These are phyloP conservation scores for Megaustenia siamemsis DNA, from an alignment of 2,888 invertebrate genomes.

Conservation along the genomic window DNA sequence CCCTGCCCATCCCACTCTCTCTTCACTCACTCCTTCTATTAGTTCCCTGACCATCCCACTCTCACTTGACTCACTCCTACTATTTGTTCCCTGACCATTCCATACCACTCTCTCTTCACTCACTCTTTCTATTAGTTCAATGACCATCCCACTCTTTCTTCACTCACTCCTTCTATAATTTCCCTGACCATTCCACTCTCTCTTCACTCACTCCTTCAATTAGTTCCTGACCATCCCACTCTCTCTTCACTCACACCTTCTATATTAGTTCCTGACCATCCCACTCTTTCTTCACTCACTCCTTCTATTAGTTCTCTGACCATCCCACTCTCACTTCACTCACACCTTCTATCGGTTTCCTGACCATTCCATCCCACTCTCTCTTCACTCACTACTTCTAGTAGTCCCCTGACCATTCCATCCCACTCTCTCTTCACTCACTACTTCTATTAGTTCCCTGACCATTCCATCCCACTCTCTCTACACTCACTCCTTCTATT, in stretches of 20 bases:
- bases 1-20: constrained; percentile 82
- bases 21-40: too few relatives aligned
- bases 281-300: too few relatives aligned
- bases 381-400: constrained; percentile 69
- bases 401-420: constrained; percentile 82
- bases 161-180: neutral
- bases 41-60: too few relatives aligned
- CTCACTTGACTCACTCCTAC: too few relatives aligned
- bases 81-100: too few relatives aligned
- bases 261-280: too few relatives aligned
- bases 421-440: constrained; percentile 80
- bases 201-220: too few relatives aligned
- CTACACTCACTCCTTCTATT: constrained; percentile 80
- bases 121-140: neutral
- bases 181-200: neutral
- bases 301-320: too few relatives aligned
- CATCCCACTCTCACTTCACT: constrained; percentile 25
- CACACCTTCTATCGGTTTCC: constrained; percentile 55
- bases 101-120: neutral
- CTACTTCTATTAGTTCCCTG: constrained; percentile 80
- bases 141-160: too few relatives aligned
- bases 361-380: neutral
- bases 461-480: constrained; percentile 82
- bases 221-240: neutral
- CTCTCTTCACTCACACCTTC: too few relatives aligned